A percentile compares a stretch with the other conserved stretches of the same genome.
phyloP scores from a whole-genome alignment of 2,888 invertebrate species.

The Heteromurus nitidus region DNA sequence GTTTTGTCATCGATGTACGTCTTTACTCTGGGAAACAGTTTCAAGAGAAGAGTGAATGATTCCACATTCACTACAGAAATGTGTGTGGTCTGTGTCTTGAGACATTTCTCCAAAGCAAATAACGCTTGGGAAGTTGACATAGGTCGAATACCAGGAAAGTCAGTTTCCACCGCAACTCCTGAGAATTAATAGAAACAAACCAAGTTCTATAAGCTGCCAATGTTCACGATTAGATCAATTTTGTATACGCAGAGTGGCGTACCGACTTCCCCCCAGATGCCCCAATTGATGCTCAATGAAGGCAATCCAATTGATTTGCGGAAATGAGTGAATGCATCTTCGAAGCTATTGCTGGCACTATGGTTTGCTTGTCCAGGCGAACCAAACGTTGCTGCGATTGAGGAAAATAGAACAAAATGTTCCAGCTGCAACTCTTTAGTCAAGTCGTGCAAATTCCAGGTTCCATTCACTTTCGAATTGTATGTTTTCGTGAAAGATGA shows the following conservation, averaged over 20 bases:
- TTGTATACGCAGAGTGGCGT: no score
- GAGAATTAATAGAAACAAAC: no score
- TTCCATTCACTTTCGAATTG: slow-evolving; percentile 41
- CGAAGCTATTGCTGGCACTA: slow-evolving; percentile 40
- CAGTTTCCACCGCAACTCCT: slow-evolving; percentile 24
- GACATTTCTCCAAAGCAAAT: background rate
- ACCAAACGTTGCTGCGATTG: slow-evolving; percentile 31
- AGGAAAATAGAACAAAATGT: slow-evolving; percentile 61
- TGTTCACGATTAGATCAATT: no score
- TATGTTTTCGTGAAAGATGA: slow-evolving; percentile 28
- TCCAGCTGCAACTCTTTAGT: slow-evolving; percentile 47
- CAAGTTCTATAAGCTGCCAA: no score
- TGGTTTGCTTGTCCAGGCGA: slow-evolving; percentile 61
- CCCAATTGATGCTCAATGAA: slow-evolving; percentile 59
- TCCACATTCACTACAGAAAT: slow-evolving; percentile 23
- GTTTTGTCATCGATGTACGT: slow-evolving; percentile 41
- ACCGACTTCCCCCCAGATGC: slow-evolving; percentile 54
- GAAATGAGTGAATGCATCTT: slow-evolving; percentile 52
- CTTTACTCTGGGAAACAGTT: slow-evolving; percentile 3
- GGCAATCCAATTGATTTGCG: slow-evolving; percentile 46
- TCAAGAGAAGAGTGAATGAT: background rate
- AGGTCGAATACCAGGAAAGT: slow-evolving; percentile 23
- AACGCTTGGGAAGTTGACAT: slow-evolving; percentile 25
- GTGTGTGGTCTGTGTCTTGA: background rate
- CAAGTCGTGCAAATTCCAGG: slow-evolving; percentile 60